Percentiles rank a stretch among this genome's conserved stretches.
Conservation (phyloP, 2,113 vertebrate genomes). For the Malurus alboscapulatus region DNA sequence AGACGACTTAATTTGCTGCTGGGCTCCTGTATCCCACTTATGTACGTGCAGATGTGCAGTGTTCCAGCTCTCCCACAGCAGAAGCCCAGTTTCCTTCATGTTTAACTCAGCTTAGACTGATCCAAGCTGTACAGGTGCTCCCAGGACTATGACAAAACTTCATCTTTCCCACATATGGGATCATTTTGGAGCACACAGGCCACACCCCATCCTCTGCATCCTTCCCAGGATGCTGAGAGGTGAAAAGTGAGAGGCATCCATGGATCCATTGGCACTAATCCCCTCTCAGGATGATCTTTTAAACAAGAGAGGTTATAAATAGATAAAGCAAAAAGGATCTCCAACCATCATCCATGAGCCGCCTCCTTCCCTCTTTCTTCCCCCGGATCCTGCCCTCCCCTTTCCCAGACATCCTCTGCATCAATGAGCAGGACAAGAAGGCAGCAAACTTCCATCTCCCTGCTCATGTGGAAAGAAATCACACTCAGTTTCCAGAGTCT, state of each 20-base stretch:
- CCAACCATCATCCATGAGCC: neutral
- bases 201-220: neutral
- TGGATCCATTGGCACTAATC: neutral
- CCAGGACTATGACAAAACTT: neutral
- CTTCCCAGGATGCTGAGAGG: neutral
- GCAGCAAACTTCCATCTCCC: constrained; percentile 43
- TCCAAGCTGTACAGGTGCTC: rapidly evolving
- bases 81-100: rapidly evolving
- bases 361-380: neutral
- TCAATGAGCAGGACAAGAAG: constrained; percentile 31
- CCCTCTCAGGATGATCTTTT: neutral
- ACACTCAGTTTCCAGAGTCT: neutral
- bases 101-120: neutral
- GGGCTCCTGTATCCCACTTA: neutral
- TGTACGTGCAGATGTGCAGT: neutral
- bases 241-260: neutral
- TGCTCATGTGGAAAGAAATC: constrained; percentile 20
- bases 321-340: constrained; percentile 21
- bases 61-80: neutral
- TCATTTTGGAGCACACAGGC: neutral
- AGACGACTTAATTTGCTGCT: neutral
- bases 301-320: neutral
- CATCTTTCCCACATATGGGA: neutral
- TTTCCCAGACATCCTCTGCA: constrained; percentile 35
- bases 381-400: neutral